Conservation (phyloP, 1,140 invertebrate genomes). For the Rhyacophila brunnea region DNA sequence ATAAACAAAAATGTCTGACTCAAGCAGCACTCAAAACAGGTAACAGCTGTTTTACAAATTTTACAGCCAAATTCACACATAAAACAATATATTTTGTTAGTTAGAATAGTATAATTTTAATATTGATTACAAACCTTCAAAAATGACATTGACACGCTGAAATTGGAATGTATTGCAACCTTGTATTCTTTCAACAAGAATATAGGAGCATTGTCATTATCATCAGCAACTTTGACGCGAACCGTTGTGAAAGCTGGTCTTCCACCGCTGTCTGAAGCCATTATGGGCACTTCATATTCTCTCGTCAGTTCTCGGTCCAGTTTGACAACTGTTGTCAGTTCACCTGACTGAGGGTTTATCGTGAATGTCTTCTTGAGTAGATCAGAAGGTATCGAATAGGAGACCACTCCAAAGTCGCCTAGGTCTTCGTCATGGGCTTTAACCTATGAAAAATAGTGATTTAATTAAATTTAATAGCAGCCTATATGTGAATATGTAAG, state of each 20-base stretch:
- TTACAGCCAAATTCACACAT: no score
- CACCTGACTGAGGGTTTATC: constrained; percentile 75
- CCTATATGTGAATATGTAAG: no score
- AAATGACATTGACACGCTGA: constrained; percentile 62
- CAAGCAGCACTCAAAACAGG: no score
- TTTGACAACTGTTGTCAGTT: constrained; percentile 71
- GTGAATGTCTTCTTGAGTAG: constrained; percentile 73
- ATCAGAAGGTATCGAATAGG: constrained; percentile 80
- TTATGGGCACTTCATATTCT: constrained; percentile 76
- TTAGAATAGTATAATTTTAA: no score
- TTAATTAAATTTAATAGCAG: no score
- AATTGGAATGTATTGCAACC: constrained; percentile 66
- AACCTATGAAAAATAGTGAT: constrained; percentile 52
- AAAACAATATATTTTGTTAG: no score
- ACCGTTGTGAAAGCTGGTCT: constrained; percentile 77
- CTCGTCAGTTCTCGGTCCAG: constrained; percentile 78
- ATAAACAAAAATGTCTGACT: no score
- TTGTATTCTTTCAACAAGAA: constrained; percentile 82
- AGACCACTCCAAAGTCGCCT: constrained; percentile 75
- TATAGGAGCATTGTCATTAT: constrained; percentile 84
- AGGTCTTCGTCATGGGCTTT: constrained; percentile 79
- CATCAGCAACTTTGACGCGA: constrained; percentile 75
- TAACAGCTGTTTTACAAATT: no score
- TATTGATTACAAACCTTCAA: constrained; percentile 68
- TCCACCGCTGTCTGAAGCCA: constrained; percentile 84